These are phyloP conservation scores for Stichopus horrens DNA, from an alignment of 53 echinoderm and acorn worm genomes.

Conservation along the genomic window DNA sequence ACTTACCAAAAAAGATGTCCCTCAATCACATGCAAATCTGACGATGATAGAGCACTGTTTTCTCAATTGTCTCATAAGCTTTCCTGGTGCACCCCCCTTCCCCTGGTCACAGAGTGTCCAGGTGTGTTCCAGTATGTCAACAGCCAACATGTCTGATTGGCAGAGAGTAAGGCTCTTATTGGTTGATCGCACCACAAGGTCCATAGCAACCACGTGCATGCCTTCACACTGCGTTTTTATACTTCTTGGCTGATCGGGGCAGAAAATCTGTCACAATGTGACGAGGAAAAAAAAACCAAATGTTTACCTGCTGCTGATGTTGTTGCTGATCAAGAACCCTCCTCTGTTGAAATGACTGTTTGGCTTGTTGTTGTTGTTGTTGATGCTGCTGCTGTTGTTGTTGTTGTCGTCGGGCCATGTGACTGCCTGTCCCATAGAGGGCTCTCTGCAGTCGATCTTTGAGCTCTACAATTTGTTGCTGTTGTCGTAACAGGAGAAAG, in stretches of 20 bases:
- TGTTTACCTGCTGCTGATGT: not conserved
- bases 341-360: not conserved
- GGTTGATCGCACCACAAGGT: no score
- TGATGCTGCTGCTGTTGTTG: not conserved
- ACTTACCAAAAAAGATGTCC: no score
- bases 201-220: no score
- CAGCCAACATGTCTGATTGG: no score
- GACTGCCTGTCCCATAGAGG: not conserved
- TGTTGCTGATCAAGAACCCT: not conserved
- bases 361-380: slow-evolving; percentile 16
- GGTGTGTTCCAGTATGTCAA: no score
- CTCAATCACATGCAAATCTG: no score
- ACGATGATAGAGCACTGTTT: no score
- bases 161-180: no score
- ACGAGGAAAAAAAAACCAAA: not conserved
- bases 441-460: slow-evolving; percentile 20
- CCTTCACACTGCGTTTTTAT: no score
- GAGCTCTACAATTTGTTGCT: slow-evolving; percentile 35
- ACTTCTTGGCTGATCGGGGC: slow-evolving; percentile 51
- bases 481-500: not conserved
- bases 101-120: no score
- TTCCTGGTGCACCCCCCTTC: no score
- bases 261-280: not conserved
- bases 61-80: no score
- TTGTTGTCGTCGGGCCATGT: not conserved